Evolutionary conservation across 2,797 vertebrate species (phyloP).

Genomic region (Menidia menidia): DNA sequence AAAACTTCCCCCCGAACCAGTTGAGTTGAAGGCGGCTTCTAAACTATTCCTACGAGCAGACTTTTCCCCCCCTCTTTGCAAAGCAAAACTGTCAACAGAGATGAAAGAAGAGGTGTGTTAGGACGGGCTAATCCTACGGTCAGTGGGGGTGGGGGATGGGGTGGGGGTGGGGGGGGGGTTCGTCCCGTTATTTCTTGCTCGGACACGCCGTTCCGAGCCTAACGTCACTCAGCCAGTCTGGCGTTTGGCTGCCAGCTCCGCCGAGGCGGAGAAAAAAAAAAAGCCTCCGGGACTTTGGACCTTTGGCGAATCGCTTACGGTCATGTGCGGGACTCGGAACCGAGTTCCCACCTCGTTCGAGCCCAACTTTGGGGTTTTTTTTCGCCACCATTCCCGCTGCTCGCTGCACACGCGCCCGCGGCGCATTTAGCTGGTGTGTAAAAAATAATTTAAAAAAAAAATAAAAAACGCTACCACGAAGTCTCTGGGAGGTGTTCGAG

Average conservation of each 20-base stretch:
- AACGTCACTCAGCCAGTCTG: conserved; percentile 56
- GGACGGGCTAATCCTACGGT: conserved; percentile 55
- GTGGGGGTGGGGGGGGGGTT: conserved; percentile 9
- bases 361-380: conserved; percentile 32
- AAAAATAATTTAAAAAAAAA: background rate
- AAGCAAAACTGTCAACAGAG: conserved; percentile 75
- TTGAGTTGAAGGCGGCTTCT: conserved; percentile 46
- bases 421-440: background rate
- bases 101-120: conserved; percentile 54
- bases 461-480: conserved; percentile 4
- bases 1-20: conserved; percentile 44
- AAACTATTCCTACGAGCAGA: conserved; percentile 52
- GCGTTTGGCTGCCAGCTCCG: conserved; percentile 14
- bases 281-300: background rate
- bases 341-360: conserved; percentile 15
- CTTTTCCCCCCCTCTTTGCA: conserved; percentile 27
- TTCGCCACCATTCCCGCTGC: background rate
- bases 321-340: conserved; percentile 6
- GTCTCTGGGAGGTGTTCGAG: background rate
- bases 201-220: conserved; percentile 35
- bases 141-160: conserved; percentile 25
- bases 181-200: conserved; percentile 60
- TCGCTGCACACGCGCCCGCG: background rate
- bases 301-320: background rate
- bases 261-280: background rate